Percentiles rank a stretch among this genome's conserved stretches.
phyloP scores from a whole-genome alignment of 1,140 invertebrate species.

The Glomeris maerens region DNA sequence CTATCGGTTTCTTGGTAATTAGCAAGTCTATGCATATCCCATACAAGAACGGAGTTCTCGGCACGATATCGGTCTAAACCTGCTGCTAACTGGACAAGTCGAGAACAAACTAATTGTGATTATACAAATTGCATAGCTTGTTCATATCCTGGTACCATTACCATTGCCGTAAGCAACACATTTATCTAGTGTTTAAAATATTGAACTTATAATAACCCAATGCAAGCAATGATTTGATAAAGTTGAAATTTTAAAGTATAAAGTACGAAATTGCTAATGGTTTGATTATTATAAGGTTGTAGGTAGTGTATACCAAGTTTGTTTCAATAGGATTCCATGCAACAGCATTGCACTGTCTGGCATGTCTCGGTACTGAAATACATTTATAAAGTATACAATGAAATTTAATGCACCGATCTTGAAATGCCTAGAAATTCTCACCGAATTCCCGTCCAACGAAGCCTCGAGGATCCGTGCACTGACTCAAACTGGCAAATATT shows the following conservation, averaged over 20 bases:
- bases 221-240: too few species aligned
- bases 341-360: conserved; percentile 69
- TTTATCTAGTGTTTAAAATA: too few species aligned
- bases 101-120: conserved; percentile 12
- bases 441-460: conserved; percentile 61
- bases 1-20: too few species aligned
- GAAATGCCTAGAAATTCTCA: too few species aligned
- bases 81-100: conserved; percentile 59
- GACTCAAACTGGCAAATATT: conserved; percentile 43
- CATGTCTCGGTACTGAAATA: conserved; percentile 53
- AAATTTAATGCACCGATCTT: too few species aligned
- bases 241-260: too few species aligned
- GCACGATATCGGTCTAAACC: conserved; percentile 72
- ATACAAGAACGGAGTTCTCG: conserved; percentile 64
- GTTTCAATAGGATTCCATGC: conserved; percentile 75
- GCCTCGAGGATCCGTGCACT: conserved; percentile 47
- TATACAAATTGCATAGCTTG: conserved; percentile 2
- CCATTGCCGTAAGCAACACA: too few species aligned
- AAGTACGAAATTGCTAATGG: too few species aligned
- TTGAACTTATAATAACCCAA: too few species aligned
- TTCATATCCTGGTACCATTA: too few species aligned
- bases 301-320: conserved; percentile 43
- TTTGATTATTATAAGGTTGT: too few species aligned
- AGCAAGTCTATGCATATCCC: too few species aligned
- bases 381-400: conserved; percentile 11